A percentile compares a stretch with the other conserved stretches of the same genome.
Evolutionary conservation across 2,113 vertebrate species (phyloP).

Genomic region (Orcinus orca): DNA sequence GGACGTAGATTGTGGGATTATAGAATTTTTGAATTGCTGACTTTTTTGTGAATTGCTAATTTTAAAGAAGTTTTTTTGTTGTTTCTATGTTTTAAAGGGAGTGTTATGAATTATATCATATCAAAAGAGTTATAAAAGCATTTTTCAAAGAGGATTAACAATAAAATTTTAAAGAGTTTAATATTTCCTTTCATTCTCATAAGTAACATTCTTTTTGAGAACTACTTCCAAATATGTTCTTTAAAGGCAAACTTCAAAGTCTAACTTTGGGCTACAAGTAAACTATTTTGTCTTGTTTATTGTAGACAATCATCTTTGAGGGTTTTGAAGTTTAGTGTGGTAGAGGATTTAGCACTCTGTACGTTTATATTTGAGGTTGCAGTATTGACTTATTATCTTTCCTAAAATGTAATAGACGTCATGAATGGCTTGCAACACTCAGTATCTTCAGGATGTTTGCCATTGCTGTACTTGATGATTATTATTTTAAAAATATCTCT

Average conservation of each 20-base stretch:
- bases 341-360: slow-evolving; percentile 47
- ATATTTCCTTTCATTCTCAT: slow-evolving; percentile 45
- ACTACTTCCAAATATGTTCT: slow-evolving; percentile 28
- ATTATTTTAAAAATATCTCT: background rate
- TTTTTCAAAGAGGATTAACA: slow-evolving; percentile 3
- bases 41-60: background rate
- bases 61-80: slow-evolving; percentile 1
- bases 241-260: slow-evolving; percentile 53
- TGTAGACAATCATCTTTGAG: background rate
- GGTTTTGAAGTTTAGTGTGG: slow-evolving; percentile 42
- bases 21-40: background rate
- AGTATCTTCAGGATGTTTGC: background rate
- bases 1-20: background rate
- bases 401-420: background rate
- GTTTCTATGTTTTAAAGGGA: background rate
- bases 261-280: background rate
- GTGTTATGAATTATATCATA: background rate
- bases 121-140: background rate
- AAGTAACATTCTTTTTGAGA: slow-evolving; percentile 54
- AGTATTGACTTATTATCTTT: background rate
- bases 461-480: background rate
- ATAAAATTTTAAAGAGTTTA: background rate
- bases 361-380: background rate
- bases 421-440: background rate
- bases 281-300: slow-evolving; percentile 35